These are phyloP conservation scores for Agrilus planipennis DNA, from an alignment of 1,140 invertebrate genomes.

Conservation along the genomic window DNA sequence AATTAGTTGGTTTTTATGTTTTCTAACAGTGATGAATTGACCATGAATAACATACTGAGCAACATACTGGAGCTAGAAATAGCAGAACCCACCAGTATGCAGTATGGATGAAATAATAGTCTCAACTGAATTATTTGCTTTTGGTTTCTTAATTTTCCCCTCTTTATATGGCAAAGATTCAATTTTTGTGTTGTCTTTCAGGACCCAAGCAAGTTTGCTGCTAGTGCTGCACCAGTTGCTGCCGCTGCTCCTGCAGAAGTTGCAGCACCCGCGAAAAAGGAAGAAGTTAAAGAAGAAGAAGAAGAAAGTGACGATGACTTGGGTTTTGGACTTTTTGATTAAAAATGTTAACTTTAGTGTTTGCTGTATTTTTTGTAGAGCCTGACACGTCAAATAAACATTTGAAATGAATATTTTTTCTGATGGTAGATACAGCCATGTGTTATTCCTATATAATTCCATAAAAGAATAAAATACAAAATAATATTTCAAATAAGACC, in stretches of 20 bases:
- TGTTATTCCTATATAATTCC: too few species aligned
- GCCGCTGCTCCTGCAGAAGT: conserved; percentile 47
- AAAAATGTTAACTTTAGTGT: conserved; percentile 33
- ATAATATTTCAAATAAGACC: too few species aligned
- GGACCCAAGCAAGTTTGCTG: conserved; percentile 87
- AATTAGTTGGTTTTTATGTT: conserved; percentile 1
- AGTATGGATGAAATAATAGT: conserved; percentile 16
- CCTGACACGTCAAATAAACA: conserved; percentile 20
- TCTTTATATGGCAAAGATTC: too few species aligned
- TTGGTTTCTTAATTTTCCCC: conserved; percentile 10
- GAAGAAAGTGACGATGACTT: conserved; percentile 89
- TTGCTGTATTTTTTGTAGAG: conserved; percentile 20
- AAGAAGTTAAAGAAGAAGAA: conserved; percentile 69
- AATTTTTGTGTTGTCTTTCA: conserved; percentile 43
- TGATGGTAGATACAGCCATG: too few species aligned
- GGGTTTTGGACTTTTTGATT: conserved; percentile 94
- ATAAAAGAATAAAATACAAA: too few species aligned
- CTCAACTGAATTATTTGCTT: too few species aligned
- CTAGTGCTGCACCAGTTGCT: conserved; percentile 47
- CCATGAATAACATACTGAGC: conserved; percentile 16
- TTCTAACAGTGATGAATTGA: conserved; percentile 8
- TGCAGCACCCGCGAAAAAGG: conserved; percentile 49
- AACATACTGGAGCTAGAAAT: conserved; percentile 34
- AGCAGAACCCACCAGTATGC: conserved; percentile 33
- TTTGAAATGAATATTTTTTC: too few species aligned